These are phyloP conservation scores for Phallusia fumigata DNA, from an alignment of 23 tunicate genomes.

Conservation along the genomic window DNA sequence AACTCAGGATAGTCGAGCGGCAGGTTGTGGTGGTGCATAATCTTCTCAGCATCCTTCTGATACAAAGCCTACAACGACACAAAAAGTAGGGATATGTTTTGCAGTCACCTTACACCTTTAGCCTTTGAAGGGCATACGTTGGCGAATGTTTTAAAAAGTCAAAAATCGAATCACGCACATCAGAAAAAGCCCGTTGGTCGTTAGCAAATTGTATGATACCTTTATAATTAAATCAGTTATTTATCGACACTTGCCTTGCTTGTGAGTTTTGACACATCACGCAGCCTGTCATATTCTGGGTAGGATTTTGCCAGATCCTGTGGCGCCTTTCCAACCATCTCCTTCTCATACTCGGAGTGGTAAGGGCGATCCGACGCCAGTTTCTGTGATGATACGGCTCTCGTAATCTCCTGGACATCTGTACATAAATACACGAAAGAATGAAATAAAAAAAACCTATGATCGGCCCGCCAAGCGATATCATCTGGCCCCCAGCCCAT, in stretches of 20 bases:
- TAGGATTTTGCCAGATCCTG: conserved; percentile 69
- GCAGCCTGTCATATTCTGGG: conserved; percentile 80
- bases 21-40: conserved; percentile 44
- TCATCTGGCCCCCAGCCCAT: no score
- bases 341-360: conserved; percentile 53
- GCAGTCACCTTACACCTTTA: no score
- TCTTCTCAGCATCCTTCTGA: conserved; percentile 64
- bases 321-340: conserved; percentile 80
- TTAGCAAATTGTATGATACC: no score
- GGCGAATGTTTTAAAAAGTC: no score
- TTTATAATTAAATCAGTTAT: not conserved
- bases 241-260: conserved; percentile 39
- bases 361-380: conserved; percentile 47
- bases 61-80: conserved; percentile 31
- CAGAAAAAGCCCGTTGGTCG: no score
- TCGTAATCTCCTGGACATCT: conserved; percentile 72
- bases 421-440: not conserved
- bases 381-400: conserved; percentile 62
- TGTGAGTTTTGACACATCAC: conserved; percentile 45
- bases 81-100: not conserved
- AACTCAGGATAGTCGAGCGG: conserved; percentile 88
- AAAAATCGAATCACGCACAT: no score
- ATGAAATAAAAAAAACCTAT: no score
- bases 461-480: no score
- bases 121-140: no score